A percentile compares a stretch with the other conserved stretches of the same genome.
Conservation (phyloP, 2,888 invertebrate species). For the Fragum sueziense region DNA sequence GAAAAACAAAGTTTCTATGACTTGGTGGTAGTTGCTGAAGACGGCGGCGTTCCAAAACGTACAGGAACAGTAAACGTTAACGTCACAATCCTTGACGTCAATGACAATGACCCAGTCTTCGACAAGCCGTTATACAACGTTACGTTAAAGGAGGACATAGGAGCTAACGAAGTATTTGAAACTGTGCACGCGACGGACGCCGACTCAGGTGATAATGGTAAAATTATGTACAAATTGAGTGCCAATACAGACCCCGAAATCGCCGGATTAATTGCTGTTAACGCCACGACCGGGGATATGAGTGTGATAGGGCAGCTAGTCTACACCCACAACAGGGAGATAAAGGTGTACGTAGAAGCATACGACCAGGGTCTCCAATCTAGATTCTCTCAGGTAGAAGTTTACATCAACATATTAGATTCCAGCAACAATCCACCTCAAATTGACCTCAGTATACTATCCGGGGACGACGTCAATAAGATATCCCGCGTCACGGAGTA, state of each 20-base stretch:
- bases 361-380: constrained; percentile 71
- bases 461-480: constrained; percentile 51
- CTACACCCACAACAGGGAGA: constrained; percentile 64
- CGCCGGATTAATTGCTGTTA: constrained; percentile 62
- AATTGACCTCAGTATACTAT: constrained; percentile 71
- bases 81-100: constrained; percentile 66
- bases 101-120: constrained; percentile 70
- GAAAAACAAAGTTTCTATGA: constrained; percentile 66
- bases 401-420: constrained; percentile 85
- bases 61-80: constrained; percentile 62
- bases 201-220: constrained; percentile 91
- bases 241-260: constrained; percentile 63
- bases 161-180: constrained; percentile 56
- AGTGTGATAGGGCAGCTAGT: constrained; percentile 66
- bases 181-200: constrained; percentile 91
- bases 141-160: constrained; percentile 63
- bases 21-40: constrained; percentile 66
- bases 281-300: constrained; percentile 68
- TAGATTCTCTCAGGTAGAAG: constrained; percentile 66
- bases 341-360: constrained; percentile 70
- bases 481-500: constrained; percentile 69
- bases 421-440: constrained; percentile 97
- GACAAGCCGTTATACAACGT: constrained; percentile 63
- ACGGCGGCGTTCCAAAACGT: constrained; percentile 64
- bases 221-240: constrained; percentile 82